Evolutionary conservation across 2,113 vertebrate species (phyloP), one percentile per base, ranked within the genome.

Genomic region (Brachypteracias leptosomus): DNA sequence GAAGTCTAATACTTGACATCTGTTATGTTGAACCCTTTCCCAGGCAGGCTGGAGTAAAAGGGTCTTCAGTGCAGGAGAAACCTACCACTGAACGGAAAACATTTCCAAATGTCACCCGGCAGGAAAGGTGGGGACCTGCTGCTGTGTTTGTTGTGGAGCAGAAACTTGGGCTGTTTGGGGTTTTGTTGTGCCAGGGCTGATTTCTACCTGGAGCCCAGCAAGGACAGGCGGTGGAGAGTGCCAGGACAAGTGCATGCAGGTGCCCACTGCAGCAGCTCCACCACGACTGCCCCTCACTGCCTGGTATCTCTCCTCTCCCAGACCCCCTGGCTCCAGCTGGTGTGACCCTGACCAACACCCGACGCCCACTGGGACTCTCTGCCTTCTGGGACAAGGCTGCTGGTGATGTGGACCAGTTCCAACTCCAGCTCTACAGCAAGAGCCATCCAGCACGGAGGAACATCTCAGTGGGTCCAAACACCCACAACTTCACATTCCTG

Each of bases 371-470:
- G 28, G 96, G 92, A 55, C 97, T 98, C 59, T 46, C 89, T 20
- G 97, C 97, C 40, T 95, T 95, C 93, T 98, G 98, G 98, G 89
- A 96, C 61, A 94, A 51, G 17, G 88, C 97, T 92, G 85, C 75
- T 4, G 97, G 98, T 0, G 97, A 95, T 8, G 78, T 78, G 73
- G 97, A 98, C 9, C 94, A 96, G 85, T 97, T 97, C 61, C 75
- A 95, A 44, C 96, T 98, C 22, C 95, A 79, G 63, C 93, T 98
- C 42, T 97, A 96, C 35, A 97, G 97, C 79, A 97, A 78, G 29
- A 95, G 90, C 82, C 90, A 92, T 31, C n/a, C 90, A 29, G 21
- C 42, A 1, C 96, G 97, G 22, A 96, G 81, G 74, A 97, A 93
- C 19, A 21, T 13, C 74, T 67, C 93, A 6, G 92, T 97, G 92